These are phyloP conservation scores for Actinia equina DNA, from an alignment of 64 coral and sea anemone genomes.

Conservation along the genomic window DNA sequence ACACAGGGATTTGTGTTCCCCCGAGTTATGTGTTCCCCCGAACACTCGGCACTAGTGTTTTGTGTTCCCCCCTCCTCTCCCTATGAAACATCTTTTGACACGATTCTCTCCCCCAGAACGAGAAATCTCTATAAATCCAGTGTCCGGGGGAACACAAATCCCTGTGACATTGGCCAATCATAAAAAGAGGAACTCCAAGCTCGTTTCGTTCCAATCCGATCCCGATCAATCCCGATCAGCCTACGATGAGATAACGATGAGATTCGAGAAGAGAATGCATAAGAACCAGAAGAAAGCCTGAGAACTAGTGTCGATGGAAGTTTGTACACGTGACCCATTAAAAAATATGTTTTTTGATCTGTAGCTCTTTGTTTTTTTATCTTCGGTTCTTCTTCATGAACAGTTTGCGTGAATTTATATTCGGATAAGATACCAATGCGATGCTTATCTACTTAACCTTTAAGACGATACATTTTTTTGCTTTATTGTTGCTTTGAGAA, in stretches of 20 bases:
- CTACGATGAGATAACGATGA: not conserved
- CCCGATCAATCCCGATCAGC: not conserved
- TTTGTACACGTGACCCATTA: conserved; percentile 5
- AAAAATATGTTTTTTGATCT: conserved; percentile 1
- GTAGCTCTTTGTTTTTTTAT: conserved; percentile 13
- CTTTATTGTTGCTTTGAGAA: not conserved
- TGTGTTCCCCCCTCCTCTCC: no score
- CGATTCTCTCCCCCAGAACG: no score
- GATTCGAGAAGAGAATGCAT: not conserved
- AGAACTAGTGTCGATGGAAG: not conserved
- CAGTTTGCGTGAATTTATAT: not conserved
- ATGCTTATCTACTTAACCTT: not conserved
- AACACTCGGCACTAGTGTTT: no score
- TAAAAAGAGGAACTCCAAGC: no score
- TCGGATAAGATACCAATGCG: not conserved
- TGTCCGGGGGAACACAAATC: no score
- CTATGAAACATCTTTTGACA: no score
- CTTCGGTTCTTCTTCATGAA: conserved; percentile 6
- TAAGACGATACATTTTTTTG: not conserved
- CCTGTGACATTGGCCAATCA: no score
- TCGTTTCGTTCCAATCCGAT: no score
- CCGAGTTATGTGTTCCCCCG: no score
- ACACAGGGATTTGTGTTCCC: no score
- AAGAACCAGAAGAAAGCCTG: no score
- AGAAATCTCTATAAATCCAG: no score